These are phyloP conservation scores for Cavia aperea DNA, from an alignment of 2,113 vertebrate genomes.

Conservation along the genomic window DNA sequence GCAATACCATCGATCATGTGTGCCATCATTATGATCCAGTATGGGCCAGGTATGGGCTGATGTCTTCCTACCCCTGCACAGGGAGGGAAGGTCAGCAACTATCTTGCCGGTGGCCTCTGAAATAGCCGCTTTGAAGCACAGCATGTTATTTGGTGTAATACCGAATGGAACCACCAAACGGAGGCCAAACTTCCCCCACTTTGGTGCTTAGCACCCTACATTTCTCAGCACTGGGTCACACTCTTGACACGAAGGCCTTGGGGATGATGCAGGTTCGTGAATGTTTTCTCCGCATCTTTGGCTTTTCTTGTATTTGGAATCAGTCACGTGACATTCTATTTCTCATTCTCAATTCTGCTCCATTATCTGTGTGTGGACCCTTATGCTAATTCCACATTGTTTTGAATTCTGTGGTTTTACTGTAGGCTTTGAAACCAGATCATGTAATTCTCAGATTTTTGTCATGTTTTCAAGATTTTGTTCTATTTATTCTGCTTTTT, in stretches of 20 bases:
- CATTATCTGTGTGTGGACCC: too few species aligned
- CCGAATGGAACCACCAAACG: neutral
- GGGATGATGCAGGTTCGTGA: neutral
- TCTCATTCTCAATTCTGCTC: neutral
- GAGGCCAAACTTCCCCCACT: too few species aligned
- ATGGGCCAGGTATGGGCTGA: neutral
- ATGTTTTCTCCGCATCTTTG: neutral
- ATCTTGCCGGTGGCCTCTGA: neutral
- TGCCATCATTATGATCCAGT: neutral
- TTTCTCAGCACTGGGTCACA: neutral
- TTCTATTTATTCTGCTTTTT: neutral
- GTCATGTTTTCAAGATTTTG: neutral
- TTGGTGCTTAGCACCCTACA: neutral
- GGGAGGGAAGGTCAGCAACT: neutral
- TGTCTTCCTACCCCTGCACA: rapidly evolving
- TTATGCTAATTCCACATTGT: neutral
- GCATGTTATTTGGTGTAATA: neutral
- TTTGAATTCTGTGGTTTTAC: neutral
- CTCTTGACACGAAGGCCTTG: neutral
- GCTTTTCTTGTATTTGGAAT: neutral
- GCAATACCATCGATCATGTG: rapidly evolving
- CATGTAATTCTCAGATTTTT: neutral
- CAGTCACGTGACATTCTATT: neutral
- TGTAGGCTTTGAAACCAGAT: neutral
- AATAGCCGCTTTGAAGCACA: neutral